A percentile compares a stretch with the other conserved stretches of the same genome.
These are phyloP conservation scores for Lutraria lutraria DNA, from an alignment of 2,888 invertebrate species.

Conservation along the genomic window DNA sequence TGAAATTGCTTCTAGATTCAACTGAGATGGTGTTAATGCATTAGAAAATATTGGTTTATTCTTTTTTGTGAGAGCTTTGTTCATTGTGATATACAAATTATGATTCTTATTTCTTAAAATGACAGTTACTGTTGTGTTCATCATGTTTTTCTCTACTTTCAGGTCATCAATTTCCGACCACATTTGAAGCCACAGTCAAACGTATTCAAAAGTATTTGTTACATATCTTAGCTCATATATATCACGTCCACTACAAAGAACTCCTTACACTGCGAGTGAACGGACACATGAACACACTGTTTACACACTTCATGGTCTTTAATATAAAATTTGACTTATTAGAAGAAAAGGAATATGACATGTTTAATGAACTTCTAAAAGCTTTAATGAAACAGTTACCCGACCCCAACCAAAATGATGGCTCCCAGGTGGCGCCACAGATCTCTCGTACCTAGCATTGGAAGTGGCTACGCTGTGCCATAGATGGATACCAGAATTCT, in stretches of 20 bases:
- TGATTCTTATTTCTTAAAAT: too few species aligned
- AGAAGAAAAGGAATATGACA: slow-evolving; percentile 98
- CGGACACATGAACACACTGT: slow-evolving; percentile 98
- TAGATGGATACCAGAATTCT: not conserved
- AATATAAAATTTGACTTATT: slow-evolving; percentile 95
- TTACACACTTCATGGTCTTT: slow-evolving; percentile 96
- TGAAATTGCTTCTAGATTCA: too few species aligned
- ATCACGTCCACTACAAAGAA: slow-evolving; percentile 98
- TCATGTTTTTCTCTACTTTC: slow-evolving; percentile 72
- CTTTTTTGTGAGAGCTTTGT: too few species aligned
- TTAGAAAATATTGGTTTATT: too few species aligned
- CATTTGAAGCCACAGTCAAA: slow-evolving; percentile 97
- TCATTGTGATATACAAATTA: too few species aligned
- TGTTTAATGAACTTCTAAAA: slow-evolving; percentile 92
- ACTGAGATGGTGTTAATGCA: too few species aligned
- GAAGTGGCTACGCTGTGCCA: not conserved
- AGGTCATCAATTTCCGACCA: slow-evolving; percentile 97
- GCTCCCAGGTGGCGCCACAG: slow-evolving; percentile 64
- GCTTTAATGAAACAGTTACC: slow-evolving; percentile 81
- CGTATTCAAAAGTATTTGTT: slow-evolving; percentile 98
- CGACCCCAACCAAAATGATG: slow-evolving; percentile 81
- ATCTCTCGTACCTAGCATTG: slow-evolving; percentile 69
- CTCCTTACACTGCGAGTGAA: slow-evolving; percentile 97
- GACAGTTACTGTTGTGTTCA: not conserved
- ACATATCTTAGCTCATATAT: slow-evolving; percentile 99